These are phyloP conservation scores for Listronotus bonariensis DNA, from an alignment of 1,140 invertebrate species.

Conservation along the genomic window DNA sequence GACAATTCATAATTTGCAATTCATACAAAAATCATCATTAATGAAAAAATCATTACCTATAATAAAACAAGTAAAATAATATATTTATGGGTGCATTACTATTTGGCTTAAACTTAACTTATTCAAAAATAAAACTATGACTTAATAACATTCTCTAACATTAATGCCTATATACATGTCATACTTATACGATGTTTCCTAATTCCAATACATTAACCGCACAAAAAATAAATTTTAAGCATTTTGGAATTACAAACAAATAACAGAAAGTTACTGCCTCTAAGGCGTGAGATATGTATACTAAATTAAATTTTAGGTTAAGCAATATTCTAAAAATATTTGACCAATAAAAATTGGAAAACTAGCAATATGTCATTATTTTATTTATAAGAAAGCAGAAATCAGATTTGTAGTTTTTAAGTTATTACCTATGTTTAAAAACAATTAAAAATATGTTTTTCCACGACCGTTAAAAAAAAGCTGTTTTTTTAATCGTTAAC, in stretches of 20 bases:
- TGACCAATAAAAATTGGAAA: too few relatives aligned
- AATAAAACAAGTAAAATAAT: conserved; percentile 4
- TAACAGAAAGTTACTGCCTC: conserved; percentile 36
- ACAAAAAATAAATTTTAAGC: conserved; percentile 10
- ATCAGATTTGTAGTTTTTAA: too few relatives aligned
- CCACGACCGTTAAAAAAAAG: too few relatives aligned
- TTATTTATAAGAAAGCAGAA: too few relatives aligned
- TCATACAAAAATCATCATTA: too few relatives aligned
- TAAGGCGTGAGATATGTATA: conserved; percentile 45
- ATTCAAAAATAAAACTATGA: conserved; percentile 11
- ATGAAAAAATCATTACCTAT: too few relatives aligned
- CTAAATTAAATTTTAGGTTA: conserved; percentile 2
- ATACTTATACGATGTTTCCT: conserved; percentile 18
- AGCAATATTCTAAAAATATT: too few relatives aligned
- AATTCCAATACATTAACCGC: conserved; percentile 9
- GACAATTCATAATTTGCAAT: too few relatives aligned
- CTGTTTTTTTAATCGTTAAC: too few relatives aligned
- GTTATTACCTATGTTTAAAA: too few relatives aligned
- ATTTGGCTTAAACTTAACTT: conserved; percentile 1
- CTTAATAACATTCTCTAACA: conserved; percentile 19
- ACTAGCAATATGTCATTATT: too few relatives aligned
- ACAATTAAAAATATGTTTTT: too few relatives aligned
- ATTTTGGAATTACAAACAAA: conserved; percentile 18
- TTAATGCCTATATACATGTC: conserved; percentile 19
- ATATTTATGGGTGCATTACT: not conserved